phyloP scores from a whole-genome alignment of 2,888 invertebrate species.

The Ophraella communa region DNA sequence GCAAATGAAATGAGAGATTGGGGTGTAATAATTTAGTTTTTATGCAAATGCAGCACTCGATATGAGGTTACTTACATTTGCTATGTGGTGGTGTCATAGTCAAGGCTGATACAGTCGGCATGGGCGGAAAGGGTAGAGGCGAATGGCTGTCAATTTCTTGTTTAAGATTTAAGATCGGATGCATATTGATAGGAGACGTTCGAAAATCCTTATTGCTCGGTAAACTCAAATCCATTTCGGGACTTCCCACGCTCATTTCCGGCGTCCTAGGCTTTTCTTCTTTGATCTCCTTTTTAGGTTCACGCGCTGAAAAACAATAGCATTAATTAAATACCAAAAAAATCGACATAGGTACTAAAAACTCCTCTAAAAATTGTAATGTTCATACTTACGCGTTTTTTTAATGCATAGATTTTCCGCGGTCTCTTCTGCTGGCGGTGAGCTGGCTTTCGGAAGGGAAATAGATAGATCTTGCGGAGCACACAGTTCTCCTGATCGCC shows the following conservation, averaged over 20 bases:
- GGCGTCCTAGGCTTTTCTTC: conserved; percentile 42
- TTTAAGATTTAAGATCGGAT: conserved; percentile 58
- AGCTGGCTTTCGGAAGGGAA: conserved; percentile 47
- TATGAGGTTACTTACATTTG: conserved; percentile 63
- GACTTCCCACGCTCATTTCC: conserved; percentile 40
- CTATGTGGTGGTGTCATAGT: conserved; percentile 84
- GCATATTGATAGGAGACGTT: conserved; percentile 57
- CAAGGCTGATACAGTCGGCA: conserved; percentile 76
- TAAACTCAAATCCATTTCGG: conserved; percentile 56
- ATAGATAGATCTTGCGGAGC: conserved; percentile 69
- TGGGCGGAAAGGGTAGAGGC: conserved; percentile 75
- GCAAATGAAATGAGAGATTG: too few species aligned
- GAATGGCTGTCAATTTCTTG: conserved; percentile 57
- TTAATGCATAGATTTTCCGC: conserved; percentile 70
- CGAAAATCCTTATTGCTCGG: conserved; percentile 55
- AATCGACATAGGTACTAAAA: too few species aligned
- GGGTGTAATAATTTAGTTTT: too few species aligned
- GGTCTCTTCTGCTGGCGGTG: conserved; percentile 53
- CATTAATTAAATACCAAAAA: not conserved
- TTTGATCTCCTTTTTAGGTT: conserved; percentile 1
- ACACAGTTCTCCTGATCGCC: conserved; percentile 79
- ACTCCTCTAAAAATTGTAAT: too few species aligned
- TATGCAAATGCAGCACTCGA: too few species aligned
- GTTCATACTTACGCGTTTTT: conserved; percentile 52
- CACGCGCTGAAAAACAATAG: conserved; percentile 46